phyloP scores from a whole-genome alignment of 2,888 invertebrate species.

The Parochlus steinenii region DNA sequence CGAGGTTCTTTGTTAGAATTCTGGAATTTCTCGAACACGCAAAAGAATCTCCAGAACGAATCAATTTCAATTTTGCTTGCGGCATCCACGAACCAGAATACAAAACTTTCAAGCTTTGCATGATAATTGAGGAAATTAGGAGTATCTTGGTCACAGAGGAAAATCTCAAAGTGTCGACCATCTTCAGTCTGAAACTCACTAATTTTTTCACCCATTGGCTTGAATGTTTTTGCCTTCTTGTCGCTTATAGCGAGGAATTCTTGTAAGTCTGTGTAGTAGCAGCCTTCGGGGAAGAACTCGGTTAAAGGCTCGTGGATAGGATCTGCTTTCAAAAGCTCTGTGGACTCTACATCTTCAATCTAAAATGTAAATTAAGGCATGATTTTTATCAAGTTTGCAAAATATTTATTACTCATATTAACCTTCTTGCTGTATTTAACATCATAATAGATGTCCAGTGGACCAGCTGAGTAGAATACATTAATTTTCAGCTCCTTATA shows the following conservation, averaged over 20 bases:
- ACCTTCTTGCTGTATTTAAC: slow-evolving; percentile 56
- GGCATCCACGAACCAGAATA: slow-evolving; percentile 92
- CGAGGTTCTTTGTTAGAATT: slow-evolving; percentile 38
- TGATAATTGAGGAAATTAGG: slow-evolving; percentile 66
- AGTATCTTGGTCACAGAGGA: slow-evolving; percentile 49
- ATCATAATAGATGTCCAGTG: slow-evolving; percentile 63
- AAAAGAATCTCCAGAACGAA: slow-evolving; percentile 34
- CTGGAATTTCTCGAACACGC: slow-evolving; percentile 53
- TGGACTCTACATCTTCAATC: slow-evolving; percentile 39
- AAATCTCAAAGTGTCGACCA: slow-evolving; percentile 57
- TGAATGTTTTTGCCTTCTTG: slow-evolving; percentile 52
- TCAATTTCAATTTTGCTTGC: slow-evolving; percentile 86
- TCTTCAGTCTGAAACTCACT: slow-evolving; percentile 37
- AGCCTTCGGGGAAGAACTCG: slow-evolving; percentile 51
- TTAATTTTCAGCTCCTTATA: slow-evolving; percentile 68
- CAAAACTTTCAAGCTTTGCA: slow-evolving; percentile 71
- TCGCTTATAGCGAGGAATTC: slow-evolving; percentile 49
- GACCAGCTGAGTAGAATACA: slow-evolving; percentile 66
- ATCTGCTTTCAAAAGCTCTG: slow-evolving; percentile 50
- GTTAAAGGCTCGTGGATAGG: slow-evolving; percentile 52
- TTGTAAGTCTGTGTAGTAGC: slow-evolving; percentile 48
- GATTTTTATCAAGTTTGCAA: slow-evolving; percentile 7
- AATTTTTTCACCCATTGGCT: slow-evolving; percentile 54
- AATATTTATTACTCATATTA: slow-evolving; percentile 1
- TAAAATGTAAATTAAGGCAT: slow-evolving; percentile 18